phyloP scores from a whole-genome alignment of 2,888 invertebrate genomes.

The Drosophila mayaguana region DNA sequence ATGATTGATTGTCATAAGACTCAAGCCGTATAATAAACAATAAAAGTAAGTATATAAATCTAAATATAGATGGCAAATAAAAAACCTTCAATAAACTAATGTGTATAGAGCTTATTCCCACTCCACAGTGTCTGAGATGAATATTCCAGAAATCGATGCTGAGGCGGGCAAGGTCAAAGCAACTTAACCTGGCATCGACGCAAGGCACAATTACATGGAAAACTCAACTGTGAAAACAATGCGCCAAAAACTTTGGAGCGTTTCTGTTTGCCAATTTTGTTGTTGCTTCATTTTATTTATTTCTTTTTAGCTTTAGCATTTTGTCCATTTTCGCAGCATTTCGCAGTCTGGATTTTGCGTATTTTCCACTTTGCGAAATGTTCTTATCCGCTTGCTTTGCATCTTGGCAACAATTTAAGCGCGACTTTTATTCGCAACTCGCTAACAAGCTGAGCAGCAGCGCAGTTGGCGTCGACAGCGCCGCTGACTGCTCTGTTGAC shows the following conservation, averaged over 20 bases:
- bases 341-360: slow-evolving; percentile 1
- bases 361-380: slow-evolving; percentile 16
- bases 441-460: slow-evolving; percentile 51
- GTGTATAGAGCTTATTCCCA: neutral
- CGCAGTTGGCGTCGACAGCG: slow-evolving; percentile 11
- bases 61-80: neutral
- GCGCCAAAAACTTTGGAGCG: slow-evolving; percentile 26
- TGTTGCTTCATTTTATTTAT: neutral
- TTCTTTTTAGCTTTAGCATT: neutral
- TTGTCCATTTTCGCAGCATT: slow-evolving; percentile 6
- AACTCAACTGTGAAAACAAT: slow-evolving; percentile 33
- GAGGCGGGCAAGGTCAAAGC: neutral
- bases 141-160: neutral
- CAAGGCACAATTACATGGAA: slow-evolving; percentile 30
- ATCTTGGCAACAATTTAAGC: slow-evolving; percentile 60
- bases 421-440: slow-evolving; percentile 37
- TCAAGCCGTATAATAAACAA: neutral
- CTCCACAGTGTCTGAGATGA: neutral
- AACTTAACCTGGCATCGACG: slow-evolving; percentile 10
- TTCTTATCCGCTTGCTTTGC: slow-evolving; percentile 48
- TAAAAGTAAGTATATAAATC: neutral
- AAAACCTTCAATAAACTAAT: neutral
- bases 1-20: neutral
- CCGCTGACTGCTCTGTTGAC: slow-evolving; percentile 43
- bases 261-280: slow-evolving; percentile 6